Base-by-base conservation (phyloP, 2,113 vertebrate genomes). In the Chroicocephalus ridibundus region DNA sequence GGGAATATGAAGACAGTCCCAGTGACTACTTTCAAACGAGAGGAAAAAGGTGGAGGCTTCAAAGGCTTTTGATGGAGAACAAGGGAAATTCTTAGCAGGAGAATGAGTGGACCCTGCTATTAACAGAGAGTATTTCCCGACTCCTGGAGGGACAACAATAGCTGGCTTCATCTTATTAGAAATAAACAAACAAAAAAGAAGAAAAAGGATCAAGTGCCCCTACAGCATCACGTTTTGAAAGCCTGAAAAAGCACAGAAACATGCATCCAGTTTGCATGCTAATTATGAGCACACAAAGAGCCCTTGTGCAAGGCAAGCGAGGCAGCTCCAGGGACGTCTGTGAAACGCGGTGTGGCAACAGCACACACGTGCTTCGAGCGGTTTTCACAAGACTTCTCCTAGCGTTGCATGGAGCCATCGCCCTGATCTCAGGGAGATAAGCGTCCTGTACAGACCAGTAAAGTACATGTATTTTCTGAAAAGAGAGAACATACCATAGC, bases 1-100 rank as follows among this genome's bases (percentile, higher is more conserved):
- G 83, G 94, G 86, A 96, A 92, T 90, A 95, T 75, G 66, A 91
- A 98, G 98, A 97, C 97, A 97, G 92, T 82, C 88, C 83, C 69
- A 94, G 88, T 1, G n/a, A 91, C 96, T 95, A 49, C 81, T 96
- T 96, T 91, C 95, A 93, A 96, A 96, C 80, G 94, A 57, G 72
- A 93, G 93, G 19, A 76, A 85, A 93, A 96, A 92, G 82, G 84
- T 61, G 44, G 54, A 94, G 69, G 77, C 71, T 94, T 98, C 88
- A 91, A 91, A 96, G 94, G 38, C 65, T 93, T 82, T 85, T 94
- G 85, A 1, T n/a, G 36, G 51, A 82, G 58, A 95, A 66, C 81
- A 93, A 88, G 64, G 65, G 58, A 12, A 78, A 88, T 62, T 34
- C 14, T 64, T 31, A 6, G 10, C 52, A 61, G 42, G 25, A 66